A percentile compares a stretch with the other conserved stretches of the same genome.
phyloP scores from a whole-genome alignment of 2,888 invertebrate species.

The Rhingia campestris region DNA sequence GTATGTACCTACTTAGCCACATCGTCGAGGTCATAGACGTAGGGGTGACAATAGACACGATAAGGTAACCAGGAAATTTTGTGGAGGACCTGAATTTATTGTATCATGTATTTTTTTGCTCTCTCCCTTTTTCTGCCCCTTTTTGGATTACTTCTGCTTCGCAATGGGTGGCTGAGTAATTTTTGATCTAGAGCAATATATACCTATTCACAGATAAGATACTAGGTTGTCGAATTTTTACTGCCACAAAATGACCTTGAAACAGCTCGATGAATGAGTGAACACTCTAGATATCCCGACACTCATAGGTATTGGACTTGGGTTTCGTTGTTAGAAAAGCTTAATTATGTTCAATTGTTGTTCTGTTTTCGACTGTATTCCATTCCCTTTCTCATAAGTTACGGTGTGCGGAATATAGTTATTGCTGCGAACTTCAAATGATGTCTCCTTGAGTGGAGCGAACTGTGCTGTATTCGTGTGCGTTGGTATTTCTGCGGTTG shows the following conservation, averaged over 20 bases:
- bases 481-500: too few species aligned
- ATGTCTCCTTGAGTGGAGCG: too few species aligned
- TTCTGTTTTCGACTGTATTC: slow-evolving; percentile 10
- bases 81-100: slow-evolving; percentile 43
- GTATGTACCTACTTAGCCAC: slow-evolving; percentile 8
- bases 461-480: too few species aligned
- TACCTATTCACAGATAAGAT: slow-evolving; percentile 36
- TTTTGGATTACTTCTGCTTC: background rate
- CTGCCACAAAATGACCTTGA: slow-evolving; percentile 54
- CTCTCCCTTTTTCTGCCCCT: slow-evolving; percentile 13
- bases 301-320: background rate
- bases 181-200: slow-evolving; percentile 39
- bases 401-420: too few species aligned
- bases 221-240: slow-evolving; percentile 26
- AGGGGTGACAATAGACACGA: slow-evolving; percentile 15
- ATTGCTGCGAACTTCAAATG: too few species aligned
- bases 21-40: too few species aligned
- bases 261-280: slow-evolving; percentile 23
- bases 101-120: slow-evolving; percentile 6
- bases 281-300: background rate
- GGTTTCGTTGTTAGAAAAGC: slow-evolving; percentile 8
- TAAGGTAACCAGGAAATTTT: slow-evolving; percentile 50
- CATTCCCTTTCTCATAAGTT: background rate
- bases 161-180: background rate
- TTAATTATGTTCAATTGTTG: slow-evolving; percentile 39